Conservation (phyloP, 2,888 invertebrate species). For the Diplazon laetatorius region DNA sequence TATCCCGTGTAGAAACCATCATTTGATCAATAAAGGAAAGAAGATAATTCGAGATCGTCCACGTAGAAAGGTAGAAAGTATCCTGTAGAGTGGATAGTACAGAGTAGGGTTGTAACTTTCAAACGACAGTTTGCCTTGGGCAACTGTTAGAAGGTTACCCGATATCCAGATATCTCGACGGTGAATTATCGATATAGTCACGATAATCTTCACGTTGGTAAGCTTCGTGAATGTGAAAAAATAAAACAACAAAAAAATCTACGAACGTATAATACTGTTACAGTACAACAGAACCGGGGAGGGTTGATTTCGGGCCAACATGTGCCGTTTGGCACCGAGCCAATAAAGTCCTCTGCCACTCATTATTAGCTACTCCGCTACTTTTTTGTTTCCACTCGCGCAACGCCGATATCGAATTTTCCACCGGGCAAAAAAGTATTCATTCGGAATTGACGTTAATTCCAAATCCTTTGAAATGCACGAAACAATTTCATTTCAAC, state of each 20-base stretch:
- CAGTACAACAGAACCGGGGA: background rate
- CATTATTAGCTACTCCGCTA: constrained; percentile 37
- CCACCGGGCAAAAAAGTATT: constrained; percentile 24
- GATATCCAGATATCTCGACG: background rate
- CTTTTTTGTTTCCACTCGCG: constrained; percentile 12
- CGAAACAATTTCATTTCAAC: background rate
- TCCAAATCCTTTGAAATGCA: background rate
- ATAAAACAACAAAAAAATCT: no score
- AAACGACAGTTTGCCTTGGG: background rate
- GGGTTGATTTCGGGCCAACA: constrained; percentile 33
- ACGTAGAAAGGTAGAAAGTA: background rate
- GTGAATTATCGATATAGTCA: constrained; percentile 33
- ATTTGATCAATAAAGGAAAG: background rate
- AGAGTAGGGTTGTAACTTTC: background rate
- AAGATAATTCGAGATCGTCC: background rate
- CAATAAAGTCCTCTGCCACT: constrained; percentile 42
- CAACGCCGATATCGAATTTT: constrained; percentile 27
- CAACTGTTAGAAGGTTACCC: background rate
- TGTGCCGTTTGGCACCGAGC: constrained; percentile 42
- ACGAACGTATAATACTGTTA: constrained; percentile 19
- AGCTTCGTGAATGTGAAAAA: constrained; percentile 14
- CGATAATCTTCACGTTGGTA: constrained; percentile 34
- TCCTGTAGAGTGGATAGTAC: constrained; percentile 1
- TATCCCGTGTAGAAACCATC: background rate
- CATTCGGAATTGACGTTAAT: constrained; percentile 27